Evolutionary conservation across 2,797 vertebrate species (phyloP).

Genomic region (Gambelia wislizenii): DNA sequence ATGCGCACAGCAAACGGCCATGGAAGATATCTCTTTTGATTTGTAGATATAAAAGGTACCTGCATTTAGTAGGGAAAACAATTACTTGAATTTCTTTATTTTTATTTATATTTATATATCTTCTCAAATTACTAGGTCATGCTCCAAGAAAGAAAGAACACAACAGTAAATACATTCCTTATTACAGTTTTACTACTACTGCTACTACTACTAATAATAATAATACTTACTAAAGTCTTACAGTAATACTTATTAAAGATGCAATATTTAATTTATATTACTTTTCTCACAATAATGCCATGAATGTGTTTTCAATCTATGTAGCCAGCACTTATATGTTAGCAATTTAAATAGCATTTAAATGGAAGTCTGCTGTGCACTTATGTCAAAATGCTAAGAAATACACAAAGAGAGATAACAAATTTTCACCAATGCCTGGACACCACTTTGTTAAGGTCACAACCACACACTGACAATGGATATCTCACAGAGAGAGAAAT

Average conservation of each 20-base stretch:
- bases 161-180: not conserved
- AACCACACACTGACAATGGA: too few species aligned
- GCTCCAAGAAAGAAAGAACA: not conserved
- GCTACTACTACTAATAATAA: too few species aligned
- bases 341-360: not conserved
- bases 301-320: not conserved
- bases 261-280: not conserved
- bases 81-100: not conserved
- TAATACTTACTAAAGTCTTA: too few species aligned
- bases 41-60: constrained; percentile 96
- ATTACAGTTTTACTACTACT: too few species aligned
- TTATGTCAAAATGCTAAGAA: not conserved
- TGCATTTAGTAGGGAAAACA: constrained; percentile 71
- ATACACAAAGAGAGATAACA: not conserved
- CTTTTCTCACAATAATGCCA: not conserved
- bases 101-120: not conserved
- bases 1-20: constrained; percentile 94
- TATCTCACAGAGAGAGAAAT: too few species aligned
- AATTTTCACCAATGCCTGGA: not conserved
- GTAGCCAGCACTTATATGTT: not conserved
- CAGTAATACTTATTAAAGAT: not conserved
- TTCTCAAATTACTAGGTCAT: not conserved
- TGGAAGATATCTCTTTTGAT: constrained; percentile 97
- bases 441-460: not conserved
- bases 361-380: not conserved